Evolutionary conservation across 1,140 invertebrate species (phyloP).

Genomic region (Cherax quadricarinatus): DNA sequence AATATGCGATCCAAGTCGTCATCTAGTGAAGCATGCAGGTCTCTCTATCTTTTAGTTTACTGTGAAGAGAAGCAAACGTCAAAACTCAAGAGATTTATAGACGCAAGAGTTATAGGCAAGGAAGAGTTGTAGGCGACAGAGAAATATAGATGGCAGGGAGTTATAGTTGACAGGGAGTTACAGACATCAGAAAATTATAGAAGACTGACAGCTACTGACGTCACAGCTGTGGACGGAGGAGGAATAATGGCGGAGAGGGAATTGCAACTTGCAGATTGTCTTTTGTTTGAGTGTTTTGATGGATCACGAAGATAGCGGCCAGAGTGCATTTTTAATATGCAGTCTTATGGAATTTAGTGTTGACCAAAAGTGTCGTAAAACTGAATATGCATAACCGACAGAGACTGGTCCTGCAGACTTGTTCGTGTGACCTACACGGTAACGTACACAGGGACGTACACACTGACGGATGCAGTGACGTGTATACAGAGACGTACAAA

Average conservation of each 20-base stretch:
- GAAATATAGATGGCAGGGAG: too few species aligned
- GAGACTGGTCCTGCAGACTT: not conserved
- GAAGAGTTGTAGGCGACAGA: too few species aligned
- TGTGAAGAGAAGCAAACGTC: not conserved
- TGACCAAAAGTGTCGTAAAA: not conserved
- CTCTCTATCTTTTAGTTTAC: not conserved
- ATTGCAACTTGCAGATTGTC: not conserved
- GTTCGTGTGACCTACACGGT: too few species aligned
- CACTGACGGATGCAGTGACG: too few species aligned
- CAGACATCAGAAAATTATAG: too few species aligned
- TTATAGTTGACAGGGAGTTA: too few species aligned
- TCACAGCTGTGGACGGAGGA: not conserved
- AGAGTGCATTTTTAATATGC: not conserved
- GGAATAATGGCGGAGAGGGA: not conserved
- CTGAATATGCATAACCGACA: not conserved
- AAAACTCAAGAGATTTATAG: not conserved
- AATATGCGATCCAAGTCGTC: not conserved
- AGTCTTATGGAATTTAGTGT: not conserved
- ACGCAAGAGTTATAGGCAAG: not conserved
- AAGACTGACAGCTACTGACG: too few species aligned
- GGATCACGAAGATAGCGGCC: not conserved
- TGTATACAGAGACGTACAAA: too few species aligned
- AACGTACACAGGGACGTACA: too few species aligned
- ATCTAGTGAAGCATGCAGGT: not conserved
- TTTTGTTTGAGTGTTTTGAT: not conserved